Evolutionary conservation across 2,113 vertebrate species (phyloP), one percentile per base, ranked within the genome.

Genomic region (Oreochromis tanganicae): DNA sequence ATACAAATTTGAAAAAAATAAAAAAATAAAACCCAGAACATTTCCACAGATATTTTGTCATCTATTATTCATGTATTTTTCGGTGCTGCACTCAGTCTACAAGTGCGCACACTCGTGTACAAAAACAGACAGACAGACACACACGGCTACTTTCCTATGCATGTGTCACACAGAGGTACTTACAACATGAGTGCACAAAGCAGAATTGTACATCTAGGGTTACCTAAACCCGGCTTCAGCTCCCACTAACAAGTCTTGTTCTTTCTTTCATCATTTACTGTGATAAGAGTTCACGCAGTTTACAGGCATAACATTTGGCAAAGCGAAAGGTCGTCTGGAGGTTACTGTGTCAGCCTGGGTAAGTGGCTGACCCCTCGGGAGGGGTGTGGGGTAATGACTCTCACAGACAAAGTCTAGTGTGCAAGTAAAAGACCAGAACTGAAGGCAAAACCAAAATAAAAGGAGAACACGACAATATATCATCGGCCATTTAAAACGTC

Each of bases 291-390:
- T 96, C 92, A 92, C 43, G n/a, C 87, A 92, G 89, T 96, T 96
- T 94, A 95, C 92, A 94, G 68, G 87, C 85, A 92, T 91, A 92
- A 91, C 88, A 89, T 92, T 95, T 89, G 90, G 92, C 87, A 93
- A 95, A 82, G 84, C 54, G 54, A 92, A 95, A 94, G 95, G 95
- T 96, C 94, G 86, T 87, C 81, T 90, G 85, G 88, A 93, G 96
- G 95, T 96, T 95, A 96, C 94, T 94, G 91, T 95, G 95, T 92
- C 95, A 95, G 80, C 89, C 89, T 46, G 91, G 87, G 91, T 92
- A 95, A 89, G 92, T 94, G 88, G 89, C 83, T 87, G 89, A 94
- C 88, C 89, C 83, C 75, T 81, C 85, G 75, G 85, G 91, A 92
- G 82, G 84, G 83, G 91, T 71, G 86, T 90, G 88, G 88, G 2